These are phyloP conservation scores for Drosophila persimilis DNA, from an alignment of 1,140 invertebrate species.

Conservation along the genomic window DNA sequence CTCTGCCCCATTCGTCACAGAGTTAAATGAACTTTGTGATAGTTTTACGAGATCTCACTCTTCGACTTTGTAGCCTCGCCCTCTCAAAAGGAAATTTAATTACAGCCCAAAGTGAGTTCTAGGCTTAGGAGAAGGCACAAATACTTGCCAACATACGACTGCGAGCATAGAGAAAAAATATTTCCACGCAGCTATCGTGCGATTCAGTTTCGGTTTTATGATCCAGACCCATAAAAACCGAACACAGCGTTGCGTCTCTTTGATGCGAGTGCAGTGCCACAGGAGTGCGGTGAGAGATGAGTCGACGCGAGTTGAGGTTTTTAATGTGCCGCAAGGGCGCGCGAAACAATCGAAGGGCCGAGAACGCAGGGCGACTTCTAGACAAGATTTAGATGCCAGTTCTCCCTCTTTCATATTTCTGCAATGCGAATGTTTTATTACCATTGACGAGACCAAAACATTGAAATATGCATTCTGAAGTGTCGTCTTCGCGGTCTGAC, in stretches of 20 bases:
- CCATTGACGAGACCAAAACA: slow-evolving; percentile 64
- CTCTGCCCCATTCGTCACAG: slow-evolving; percentile 14
- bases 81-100: slow-evolving; percentile 54
- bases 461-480: slow-evolving; percentile 77
- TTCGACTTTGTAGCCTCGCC: slow-evolving; percentile 66
- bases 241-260: slow-evolving; percentile 58
- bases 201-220: slow-evolving; percentile 71
- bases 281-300: slow-evolving; percentile 38
- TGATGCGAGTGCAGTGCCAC: slow-evolving; percentile 69
- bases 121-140: slow-evolving; percentile 59
- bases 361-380: slow-evolving; percentile 50
- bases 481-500: slow-evolving; percentile 56
- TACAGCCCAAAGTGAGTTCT: slow-evolving; percentile 47
- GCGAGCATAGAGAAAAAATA: slow-evolving; percentile 35
- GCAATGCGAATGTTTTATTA: slow-evolving; percentile 75
- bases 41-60: slow-evolving; percentile 58
- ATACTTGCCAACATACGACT: slow-evolving; percentile 20
- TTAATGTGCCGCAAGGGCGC: slow-evolving; percentile 70
- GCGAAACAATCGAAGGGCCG: slow-evolving; percentile 70
- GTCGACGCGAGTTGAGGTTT: slow-evolving; percentile 41
- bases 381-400: slow-evolving; percentile 74
- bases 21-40: slow-evolving; percentile 60
- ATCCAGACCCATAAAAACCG: slow-evolving; percentile 75
- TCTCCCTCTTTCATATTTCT: slow-evolving; percentile 54
- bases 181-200: slow-evolving; percentile 61